phyloP scores from a whole-genome alignment of 2,888 invertebrate genomes.

The Tenodera sinensis region DNA sequence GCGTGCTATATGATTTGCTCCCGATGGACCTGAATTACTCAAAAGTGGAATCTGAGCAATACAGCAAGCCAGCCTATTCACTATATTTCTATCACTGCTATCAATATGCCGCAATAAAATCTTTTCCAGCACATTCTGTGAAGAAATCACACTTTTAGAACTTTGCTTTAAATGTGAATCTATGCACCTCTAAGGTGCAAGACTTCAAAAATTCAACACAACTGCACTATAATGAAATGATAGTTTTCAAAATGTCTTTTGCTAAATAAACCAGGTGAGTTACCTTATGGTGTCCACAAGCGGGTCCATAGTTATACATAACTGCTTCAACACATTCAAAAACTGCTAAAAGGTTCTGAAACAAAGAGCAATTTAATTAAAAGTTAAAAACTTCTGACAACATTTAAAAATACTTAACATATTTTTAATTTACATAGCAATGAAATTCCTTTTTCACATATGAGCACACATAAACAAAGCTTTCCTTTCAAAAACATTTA shows the following conservation, averaged over 20 bases:
- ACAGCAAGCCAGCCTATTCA: slow-evolving; percentile 18
- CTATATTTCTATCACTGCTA: not conserved
- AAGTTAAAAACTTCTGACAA: too few relatives aligned
- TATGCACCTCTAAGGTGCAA: not conserved
- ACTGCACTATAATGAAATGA: not conserved
- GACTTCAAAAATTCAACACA: not conserved
- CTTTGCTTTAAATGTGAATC: not conserved
- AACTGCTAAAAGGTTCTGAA: slow-evolving; percentile 8
- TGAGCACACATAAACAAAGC: too few relatives aligned
- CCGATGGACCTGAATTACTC: slow-evolving; percentile 23
- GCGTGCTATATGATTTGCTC: slow-evolving; percentile 15
- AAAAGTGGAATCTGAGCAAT: slow-evolving; percentile 23
- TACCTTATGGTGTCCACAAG: slow-evolving; percentile 26
- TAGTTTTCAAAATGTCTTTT: too few relatives aligned
- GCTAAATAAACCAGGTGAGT: not conserved
- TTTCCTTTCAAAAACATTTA: too few relatives aligned
- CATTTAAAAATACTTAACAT: too few relatives aligned
- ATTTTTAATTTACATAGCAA: too few relatives aligned
- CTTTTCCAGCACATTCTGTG: slow-evolving; percentile 21
- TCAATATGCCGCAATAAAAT: slow-evolving; percentile 14
- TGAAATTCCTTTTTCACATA: too few relatives aligned
- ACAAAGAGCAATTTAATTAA: not conserved
- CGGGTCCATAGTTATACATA: slow-evolving; percentile 24
- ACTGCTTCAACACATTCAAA: slow-evolving; percentile 17
- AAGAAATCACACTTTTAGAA: not conserved